Base-by-base conservation (phyloP, 2,888 invertebrate genomes). In the Euproctis similis region DNA sequence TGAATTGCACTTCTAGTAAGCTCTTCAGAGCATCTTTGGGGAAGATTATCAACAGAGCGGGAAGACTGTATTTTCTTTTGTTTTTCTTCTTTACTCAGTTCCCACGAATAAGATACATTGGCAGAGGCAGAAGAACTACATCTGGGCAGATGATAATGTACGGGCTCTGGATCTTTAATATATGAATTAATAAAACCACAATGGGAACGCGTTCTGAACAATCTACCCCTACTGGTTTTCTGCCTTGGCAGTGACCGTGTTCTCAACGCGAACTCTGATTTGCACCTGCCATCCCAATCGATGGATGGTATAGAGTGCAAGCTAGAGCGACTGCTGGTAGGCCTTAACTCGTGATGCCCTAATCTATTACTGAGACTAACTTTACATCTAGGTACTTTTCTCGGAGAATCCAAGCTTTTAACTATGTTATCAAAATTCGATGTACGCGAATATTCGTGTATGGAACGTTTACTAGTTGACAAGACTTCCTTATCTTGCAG, bases 71-170 rank as follows among this genome's bases (percentile, higher is more conserved):
- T 8, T 24, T 47, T 59, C 10, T 41, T 28, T 8, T 14, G 10
- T 24, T 30, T 51, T n/a, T 49, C 49, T 2, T 53, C 53, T 46
- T 55, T 66, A 4, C 36, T 32, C 4, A 60, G 22, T 12, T 72
- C 65, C 50, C 63, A 66, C 0, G 59, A 48, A 37, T 70, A 75
- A 0, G 67, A 61, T 5, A 50, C 42, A 17, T 53, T 69, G 0
- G 55, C 47, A 4, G 66, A 49, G 1, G 75, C 70, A 16, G 74
- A 78, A 4, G 72, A 72, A 0, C 48, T 46, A 31, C 70, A 77
- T 27, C 59, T 67, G 0, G 85, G 85, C 1, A 84, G n/a, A 39
- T 85, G 85, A 40, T 65, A 85, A 36, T 85, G 85, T 0, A 19
- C 36, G 0, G 85, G 85, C 18, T 71, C 66, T 0, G 84, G 82